Evolutionary conservation across 1,140 invertebrate species (phyloP).

Genomic region (Planococcus citri): DNA sequence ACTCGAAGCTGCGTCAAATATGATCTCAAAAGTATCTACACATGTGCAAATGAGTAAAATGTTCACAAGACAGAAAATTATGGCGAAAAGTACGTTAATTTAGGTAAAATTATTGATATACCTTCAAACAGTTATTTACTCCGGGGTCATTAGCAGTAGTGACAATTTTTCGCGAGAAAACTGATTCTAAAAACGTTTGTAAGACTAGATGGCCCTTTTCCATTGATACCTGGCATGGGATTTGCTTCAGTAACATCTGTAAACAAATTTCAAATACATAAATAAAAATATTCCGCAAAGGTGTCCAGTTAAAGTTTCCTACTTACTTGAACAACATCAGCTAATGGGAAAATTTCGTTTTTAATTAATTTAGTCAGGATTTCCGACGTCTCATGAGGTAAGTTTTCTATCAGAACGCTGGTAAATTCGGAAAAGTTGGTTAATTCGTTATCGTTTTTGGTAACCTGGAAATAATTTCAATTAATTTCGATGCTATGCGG

Average conservation of each 20-base stretch:
- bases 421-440: background rate
- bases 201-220: background rate
- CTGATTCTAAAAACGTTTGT: background rate
- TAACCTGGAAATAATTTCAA: background rate
- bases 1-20: background rate
- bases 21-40: background rate
- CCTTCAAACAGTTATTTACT: background rate
- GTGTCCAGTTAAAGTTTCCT: too few species aligned
- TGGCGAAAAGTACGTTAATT: too few species aligned
- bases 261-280: background rate
- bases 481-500: background rate
- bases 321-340: background rate
- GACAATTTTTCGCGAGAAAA: background rate
- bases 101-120: background rate
- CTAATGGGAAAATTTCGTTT: background rate
- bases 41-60: too few species aligned
- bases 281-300: too few species aligned
- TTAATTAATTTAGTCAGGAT: background rate
- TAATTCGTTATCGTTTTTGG: background rate
- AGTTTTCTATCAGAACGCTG: background rate
- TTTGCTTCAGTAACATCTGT: background rate
- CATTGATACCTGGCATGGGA: slow-evolving; percentile 7
- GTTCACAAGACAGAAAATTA: too few species aligned
- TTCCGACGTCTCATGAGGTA: background rate
- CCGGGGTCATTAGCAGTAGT: background rate